A percentile compares a stretch with the other conserved stretches of the same genome.
Evolutionary conservation across 2,888 invertebrate species (phyloP).

Genomic region (Agrenia bidenticulata): DNA sequence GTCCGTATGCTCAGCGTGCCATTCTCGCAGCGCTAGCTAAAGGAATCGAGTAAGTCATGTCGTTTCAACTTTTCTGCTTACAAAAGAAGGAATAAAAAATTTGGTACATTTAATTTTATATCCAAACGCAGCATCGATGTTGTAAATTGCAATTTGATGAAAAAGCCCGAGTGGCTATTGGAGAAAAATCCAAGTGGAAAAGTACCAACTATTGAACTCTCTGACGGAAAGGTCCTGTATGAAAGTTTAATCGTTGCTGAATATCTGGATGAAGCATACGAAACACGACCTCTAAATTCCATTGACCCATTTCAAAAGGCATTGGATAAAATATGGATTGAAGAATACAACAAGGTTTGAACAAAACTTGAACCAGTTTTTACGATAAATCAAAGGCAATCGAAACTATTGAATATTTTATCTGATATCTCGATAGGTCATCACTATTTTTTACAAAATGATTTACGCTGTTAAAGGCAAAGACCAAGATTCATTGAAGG

Average conservation of each 20-base stretch:
- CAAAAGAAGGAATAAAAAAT: not conserved
- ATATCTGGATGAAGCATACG: conserved; percentile 69
- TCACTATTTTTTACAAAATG: conserved; percentile 38
- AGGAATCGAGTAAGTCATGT: conserved; percentile 55
- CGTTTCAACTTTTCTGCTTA: not conserved
- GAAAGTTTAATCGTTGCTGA: conserved; percentile 78
- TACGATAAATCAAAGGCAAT: conserved; percentile 6
- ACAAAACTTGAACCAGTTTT: too few relatives aligned
- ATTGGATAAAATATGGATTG: conserved; percentile 70
- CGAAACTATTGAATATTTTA: too few relatives aligned
- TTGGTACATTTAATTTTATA: not conserved
- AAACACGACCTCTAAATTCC: conserved; percentile 59
- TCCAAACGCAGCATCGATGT: conserved; percentile 59
- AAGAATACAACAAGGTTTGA: conserved; percentile 63
- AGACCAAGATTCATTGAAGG: conserved; percentile 24
- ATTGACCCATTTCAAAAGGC: conserved; percentile 65
- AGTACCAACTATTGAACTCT: conserved; percentile 74
- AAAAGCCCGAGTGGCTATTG: conserved; percentile 81
- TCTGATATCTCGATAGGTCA: conserved; percentile 23
- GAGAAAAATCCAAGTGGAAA: conserved; percentile 60
- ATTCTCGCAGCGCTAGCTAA: conserved; percentile 55
- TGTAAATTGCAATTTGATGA: conserved; percentile 63
- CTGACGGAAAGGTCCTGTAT: conserved; percentile 64
- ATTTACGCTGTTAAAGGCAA: conserved; percentile 11
- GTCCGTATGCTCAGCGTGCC: conserved; percentile 56